Conservation (phyloP, 2,113 vertebrate genomes). For the Pseudorasbora parva region DNA sequence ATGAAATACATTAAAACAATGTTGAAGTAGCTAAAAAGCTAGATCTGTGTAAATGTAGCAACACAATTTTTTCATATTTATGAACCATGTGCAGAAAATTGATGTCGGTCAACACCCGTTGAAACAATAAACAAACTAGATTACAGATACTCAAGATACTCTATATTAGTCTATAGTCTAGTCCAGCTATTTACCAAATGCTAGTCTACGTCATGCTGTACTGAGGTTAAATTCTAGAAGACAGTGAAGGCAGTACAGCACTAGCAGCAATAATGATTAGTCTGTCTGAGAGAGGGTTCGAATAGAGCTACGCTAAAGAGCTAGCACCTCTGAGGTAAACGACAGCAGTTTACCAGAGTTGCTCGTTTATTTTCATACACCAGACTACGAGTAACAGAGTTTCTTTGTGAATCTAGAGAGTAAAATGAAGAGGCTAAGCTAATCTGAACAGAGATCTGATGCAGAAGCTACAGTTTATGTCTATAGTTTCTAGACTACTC, state of each 20-base stretch:
- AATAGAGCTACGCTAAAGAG: constrained; percentile 75
- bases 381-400: not conserved
- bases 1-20: not conserved
- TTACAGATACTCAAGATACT: constrained; percentile 62
- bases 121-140: constrained; percentile 66
- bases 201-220: constrained; percentile 80
- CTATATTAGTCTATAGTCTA: constrained; percentile 82
- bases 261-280: constrained; percentile 76
- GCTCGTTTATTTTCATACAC: not conserved
- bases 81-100: constrained; percentile 16
- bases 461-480: constrained; percentile 80
- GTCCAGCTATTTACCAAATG: constrained; percentile 72
- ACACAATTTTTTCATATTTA: not conserved
- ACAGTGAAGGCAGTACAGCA: constrained; percentile 76
- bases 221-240: constrained; percentile 76
- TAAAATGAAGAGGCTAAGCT: constrained; percentile 78
- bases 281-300: constrained; percentile 77
- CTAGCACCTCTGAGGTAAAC: constrained; percentile 71
- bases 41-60: not conserved
- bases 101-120: constrained; percentile 39
- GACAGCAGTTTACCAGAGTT: constrained; percentile 69
- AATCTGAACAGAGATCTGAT: constrained; percentile 77
- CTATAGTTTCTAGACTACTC: constrained; percentile 80
- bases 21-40: not conserved
- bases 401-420: constrained; percentile 66